Evolutionary conservation across 2,113 vertebrate species (phyloP).

Genomic region (Clarias gariepinus): DNA sequence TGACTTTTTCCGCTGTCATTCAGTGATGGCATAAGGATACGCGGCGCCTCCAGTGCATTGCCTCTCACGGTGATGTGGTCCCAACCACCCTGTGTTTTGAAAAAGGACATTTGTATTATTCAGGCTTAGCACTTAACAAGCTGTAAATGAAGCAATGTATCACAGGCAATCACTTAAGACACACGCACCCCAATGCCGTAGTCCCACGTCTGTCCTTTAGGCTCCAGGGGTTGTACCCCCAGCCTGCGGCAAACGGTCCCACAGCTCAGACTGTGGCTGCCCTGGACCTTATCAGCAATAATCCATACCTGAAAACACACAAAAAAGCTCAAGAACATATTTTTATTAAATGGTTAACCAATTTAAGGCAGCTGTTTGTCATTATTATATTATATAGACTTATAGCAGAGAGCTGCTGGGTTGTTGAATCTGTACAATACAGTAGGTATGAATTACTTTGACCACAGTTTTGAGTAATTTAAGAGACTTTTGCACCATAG

Average conservation of each 20-base stretch:
- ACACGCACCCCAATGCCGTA: constrained; percentile 93
- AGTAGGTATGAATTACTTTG: neutral
- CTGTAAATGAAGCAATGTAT: neutral
- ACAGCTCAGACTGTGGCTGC: constrained; percentile 90
- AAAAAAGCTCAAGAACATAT: neutral
- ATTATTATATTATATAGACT: neutral
- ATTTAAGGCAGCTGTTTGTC: neutral
- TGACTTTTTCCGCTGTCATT: constrained; percentile 33
- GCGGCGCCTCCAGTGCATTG: constrained; percentile 75
- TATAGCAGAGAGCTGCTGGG: neutral
- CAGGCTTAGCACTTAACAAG: neutral
- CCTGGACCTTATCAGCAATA: constrained; percentile 96
- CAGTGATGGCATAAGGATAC: constrained; percentile 54
- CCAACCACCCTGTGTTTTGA: constrained; percentile 86
- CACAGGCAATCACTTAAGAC: neutral
- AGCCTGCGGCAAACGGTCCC: constrained; percentile 90
- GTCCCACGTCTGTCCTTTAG: constrained; percentile 90
- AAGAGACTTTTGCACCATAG: neutral
- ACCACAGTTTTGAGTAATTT: neutral
- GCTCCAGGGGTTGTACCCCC: constrained; percentile 82
- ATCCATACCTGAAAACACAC: constrained; percentile 85
- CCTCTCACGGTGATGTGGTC: constrained; percentile 88
- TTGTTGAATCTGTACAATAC: neutral
- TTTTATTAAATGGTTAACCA: neutral
- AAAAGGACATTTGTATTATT: constrained; percentile 2